phyloP scores from a whole-genome alignment of 1,140 invertebrate genomes.

The Halyomorpha halys region DNA sequence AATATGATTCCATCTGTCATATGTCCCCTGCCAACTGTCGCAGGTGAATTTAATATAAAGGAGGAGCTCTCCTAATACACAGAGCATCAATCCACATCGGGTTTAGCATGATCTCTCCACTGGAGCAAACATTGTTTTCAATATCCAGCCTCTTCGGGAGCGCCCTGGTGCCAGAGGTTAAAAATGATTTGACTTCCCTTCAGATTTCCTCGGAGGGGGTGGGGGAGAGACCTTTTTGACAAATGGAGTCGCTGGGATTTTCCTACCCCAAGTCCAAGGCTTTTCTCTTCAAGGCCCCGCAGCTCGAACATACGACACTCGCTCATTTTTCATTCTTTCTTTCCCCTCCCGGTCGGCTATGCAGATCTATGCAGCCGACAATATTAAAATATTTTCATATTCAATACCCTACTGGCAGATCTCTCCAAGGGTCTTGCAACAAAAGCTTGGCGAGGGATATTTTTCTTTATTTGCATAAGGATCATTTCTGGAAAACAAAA shows the following conservation, averaged over 20 bases:
- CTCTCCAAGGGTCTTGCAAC: not conserved
- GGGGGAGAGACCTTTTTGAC: slow-evolving; percentile 23
- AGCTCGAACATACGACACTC: slow-evolving; percentile 15
- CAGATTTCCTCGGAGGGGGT: not conserved
- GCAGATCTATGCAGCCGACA: slow-evolving; percentile 17
- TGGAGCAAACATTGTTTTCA: slow-evolving; percentile 26
- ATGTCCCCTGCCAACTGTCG: slow-evolving; percentile 25
- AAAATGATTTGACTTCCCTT: slow-evolving; percentile 24
- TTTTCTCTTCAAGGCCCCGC: slow-evolving; percentile 12
- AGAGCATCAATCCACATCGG: slow-evolving; percentile 25
- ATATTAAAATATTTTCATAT: slow-evolving; percentile 2
- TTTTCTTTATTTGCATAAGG: too few relatives aligned
- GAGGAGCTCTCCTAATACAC: slow-evolving; percentile 20
- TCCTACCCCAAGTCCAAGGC: not conserved
- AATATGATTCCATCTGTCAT: slow-evolving; percentile 31
- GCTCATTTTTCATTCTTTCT: slow-evolving; percentile 26
- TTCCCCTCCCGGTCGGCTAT: slow-evolving; percentile 3
- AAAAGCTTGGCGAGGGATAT: too few relatives aligned
- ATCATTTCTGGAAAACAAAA: too few relatives aligned
- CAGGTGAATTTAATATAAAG: slow-evolving; percentile 29
- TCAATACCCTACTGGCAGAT: not conserved
- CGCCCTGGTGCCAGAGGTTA: slow-evolving; percentile 18
- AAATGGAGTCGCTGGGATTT: slow-evolving; percentile 26
- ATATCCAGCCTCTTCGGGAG: slow-evolving; percentile 20
- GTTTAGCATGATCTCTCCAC: slow-evolving; percentile 20